Evolutionary conservation across 1,140 invertebrate genomes (phyloP), one percentile per base, ranked within the genome.

Genomic region (Ceratina calcarata): DNA sequence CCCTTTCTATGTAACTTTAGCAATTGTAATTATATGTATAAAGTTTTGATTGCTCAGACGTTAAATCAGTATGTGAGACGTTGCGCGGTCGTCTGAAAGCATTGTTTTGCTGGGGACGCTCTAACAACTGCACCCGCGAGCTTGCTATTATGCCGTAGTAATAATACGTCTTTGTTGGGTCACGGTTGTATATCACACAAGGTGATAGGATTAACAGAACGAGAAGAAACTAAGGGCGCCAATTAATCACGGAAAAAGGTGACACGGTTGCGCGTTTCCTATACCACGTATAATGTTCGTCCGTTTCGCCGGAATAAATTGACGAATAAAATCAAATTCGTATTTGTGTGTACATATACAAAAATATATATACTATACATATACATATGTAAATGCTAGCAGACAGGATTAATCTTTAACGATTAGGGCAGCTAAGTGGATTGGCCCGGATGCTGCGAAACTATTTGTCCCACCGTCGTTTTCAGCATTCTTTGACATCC

Each of bases 81-180:
- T 45, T 3, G 37, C 37, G 37, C 37, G 3, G 6, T 45, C 10
- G 37, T 45, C 37, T 45, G 10, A 45, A 45, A 45, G 69, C 69
- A 71, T 71, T 71, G 69, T 71, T 60, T 45, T 27, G 13, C 20
- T 24, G 16, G 16, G 18, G 55, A 58, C 45, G 69, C 55, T 27
- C 53, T 45, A 71, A 45, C 69, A 57, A 20, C 66, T 27, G 16
- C 66, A 68, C 66, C 53, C 53, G 53, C 7, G 53, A 32, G 18
- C 13, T 68, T 53, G 49, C 66, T 57, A 57, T 70, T 71, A 71
- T 12, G 51, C 15, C 4, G 27, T 7, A 22, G 55, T 45, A 58
- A 71, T 60, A 60, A 71, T 58, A 71, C 27, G 69, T 71, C 55
- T 58, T 58, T 45, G 69, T 60, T 45, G 15, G 27, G 55, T 32